phyloP scores from a whole-genome alignment of 1,140 invertebrate genomes.

The Triops longicaudatus region DNA sequence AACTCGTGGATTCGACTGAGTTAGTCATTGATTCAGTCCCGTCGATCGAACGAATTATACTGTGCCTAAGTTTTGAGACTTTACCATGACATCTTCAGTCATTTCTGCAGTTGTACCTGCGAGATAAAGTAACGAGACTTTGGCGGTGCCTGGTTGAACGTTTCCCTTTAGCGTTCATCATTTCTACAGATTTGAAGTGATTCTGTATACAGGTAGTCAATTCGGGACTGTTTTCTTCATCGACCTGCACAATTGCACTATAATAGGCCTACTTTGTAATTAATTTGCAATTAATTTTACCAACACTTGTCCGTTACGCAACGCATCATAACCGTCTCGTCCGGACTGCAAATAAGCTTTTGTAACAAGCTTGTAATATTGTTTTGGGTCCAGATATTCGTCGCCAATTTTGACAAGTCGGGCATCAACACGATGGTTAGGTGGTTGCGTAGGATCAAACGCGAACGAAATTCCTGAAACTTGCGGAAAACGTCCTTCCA shows the following conservation, averaged over 20 bases:
- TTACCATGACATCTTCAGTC: not conserved
- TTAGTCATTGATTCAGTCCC: not conserved
- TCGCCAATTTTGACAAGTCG: slow-evolving; percentile 70
- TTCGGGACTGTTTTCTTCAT: slow-evolving; percentile 71
- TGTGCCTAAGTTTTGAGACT: slow-evolving; percentile 27
- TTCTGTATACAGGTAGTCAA: slow-evolving; percentile 73
- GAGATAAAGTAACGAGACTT: slow-evolving; percentile 65
- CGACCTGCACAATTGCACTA: slow-evolving; percentile 47
- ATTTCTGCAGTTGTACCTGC: slow-evolving; percentile 46
- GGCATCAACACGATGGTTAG: slow-evolving; percentile 53
- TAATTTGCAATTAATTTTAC: slow-evolving; percentile 41
- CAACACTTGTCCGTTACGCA: slow-evolving; percentile 60
- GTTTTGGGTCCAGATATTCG: slow-evolving; percentile 62
- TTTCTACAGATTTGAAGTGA: slow-evolving; percentile 77
- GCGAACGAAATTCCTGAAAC: slow-evolving; percentile 72
- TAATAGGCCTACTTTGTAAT: slow-evolving; percentile 17
- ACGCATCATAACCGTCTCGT: slow-evolving; percentile 75
- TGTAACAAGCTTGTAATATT: slow-evolving; percentile 65
- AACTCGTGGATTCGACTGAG: not conserved
- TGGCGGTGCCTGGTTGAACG: slow-evolving; percentile 71
- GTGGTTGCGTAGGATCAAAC: slow-evolving; percentile 65
- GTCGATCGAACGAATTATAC: slow-evolving; percentile 19
- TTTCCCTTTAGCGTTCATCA: slow-evolving; percentile 55
- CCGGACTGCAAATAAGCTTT: slow-evolving; percentile 67
- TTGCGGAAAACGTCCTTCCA: slow-evolving; percentile 74